These are phyloP conservation scores for Tyrannus savana DNA, from an alignment of 2,113 vertebrate genomes.

Conservation along the genomic window DNA sequence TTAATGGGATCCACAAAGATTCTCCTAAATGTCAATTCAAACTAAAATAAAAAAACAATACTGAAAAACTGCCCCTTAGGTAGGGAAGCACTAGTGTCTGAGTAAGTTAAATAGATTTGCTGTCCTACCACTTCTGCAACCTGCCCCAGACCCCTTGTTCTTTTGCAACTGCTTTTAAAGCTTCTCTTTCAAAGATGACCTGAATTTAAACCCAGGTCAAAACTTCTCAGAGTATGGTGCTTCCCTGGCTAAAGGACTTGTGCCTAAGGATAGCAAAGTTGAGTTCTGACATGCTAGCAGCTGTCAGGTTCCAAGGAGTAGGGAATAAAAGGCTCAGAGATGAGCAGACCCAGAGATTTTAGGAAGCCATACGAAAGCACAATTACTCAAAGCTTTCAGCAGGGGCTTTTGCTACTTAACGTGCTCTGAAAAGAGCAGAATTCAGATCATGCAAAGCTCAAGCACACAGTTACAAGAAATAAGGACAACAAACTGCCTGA, in stretches of 20 bases:
- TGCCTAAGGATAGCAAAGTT: neutral
- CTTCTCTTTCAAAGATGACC: neutral
- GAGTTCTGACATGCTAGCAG: neutral
- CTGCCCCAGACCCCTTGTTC: neutral
- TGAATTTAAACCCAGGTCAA: neutral
- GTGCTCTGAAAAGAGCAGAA: neutral
- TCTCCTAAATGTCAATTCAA: neutral
- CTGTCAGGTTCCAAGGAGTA: neutral
- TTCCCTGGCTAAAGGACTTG: neutral
- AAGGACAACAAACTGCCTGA: neutral
- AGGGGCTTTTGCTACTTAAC: neutral
- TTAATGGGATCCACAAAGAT: neutral
- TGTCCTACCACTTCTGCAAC: neutral
- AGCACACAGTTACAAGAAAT: neutral
- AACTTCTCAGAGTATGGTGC: neutral
- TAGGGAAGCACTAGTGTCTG: neutral
- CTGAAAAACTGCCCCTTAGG: neutral
- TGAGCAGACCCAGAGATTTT: neutral
- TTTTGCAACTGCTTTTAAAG: neutral
- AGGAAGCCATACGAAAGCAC: neutral
- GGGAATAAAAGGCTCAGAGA: neutral
- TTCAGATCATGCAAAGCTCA: neutral
- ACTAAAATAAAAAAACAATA: neutral
- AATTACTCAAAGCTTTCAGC: neutral
- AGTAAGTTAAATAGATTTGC: neutral